These are phyloP conservation scores for Phylloscopus whistleri DNA, from an alignment of 2,113 vertebrate genomes.

Conservation along the genomic window DNA sequence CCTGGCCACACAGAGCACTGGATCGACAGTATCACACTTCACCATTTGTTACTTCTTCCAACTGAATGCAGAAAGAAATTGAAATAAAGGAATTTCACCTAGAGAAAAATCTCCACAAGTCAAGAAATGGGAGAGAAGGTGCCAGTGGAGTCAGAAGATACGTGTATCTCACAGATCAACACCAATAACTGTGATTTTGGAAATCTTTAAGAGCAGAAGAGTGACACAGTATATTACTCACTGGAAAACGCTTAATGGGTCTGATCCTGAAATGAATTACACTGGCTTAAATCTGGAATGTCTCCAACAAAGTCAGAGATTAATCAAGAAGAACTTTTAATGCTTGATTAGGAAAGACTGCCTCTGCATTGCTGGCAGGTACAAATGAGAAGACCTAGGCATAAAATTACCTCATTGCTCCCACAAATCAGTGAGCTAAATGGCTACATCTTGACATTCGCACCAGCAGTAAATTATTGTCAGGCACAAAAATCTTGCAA, in stretches of 20 bases:
- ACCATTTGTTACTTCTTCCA: slow-evolving; percentile 70
- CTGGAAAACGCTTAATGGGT: slow-evolving; percentile 37
- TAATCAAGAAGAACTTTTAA: slow-evolving; percentile 60
- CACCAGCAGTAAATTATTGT: slow-evolving; percentile 29
- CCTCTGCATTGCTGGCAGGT: slow-evolving; percentile 39
- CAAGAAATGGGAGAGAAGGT: not conserved
- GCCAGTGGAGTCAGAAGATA: slow-evolving; percentile 28
- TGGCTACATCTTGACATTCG: slow-evolving; percentile 18
- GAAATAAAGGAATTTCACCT: slow-evolving; percentile 62
- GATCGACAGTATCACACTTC: slow-evolving; percentile 67
- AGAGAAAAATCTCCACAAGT: slow-evolving; percentile 52
- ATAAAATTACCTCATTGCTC: slow-evolving; percentile 61
- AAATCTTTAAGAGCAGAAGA: slow-evolving; percentile 36
- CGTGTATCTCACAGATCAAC: not conserved
- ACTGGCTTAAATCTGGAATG: slow-evolving; percentile 39
- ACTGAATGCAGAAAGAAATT: slow-evolving; percentile 56
- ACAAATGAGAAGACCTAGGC: slow-evolving; percentile 50
- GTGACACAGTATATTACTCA: slow-evolving; percentile 29
- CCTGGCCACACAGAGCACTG: slow-evolving; percentile 72
- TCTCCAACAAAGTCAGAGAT: slow-evolving; percentile 48
- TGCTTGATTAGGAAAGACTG: slow-evolving; percentile 49
- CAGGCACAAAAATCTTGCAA: slow-evolving; percentile 1
- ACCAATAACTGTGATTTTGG: not conserved
- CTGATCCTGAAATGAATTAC: slow-evolving; percentile 43
- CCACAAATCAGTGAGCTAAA: slow-evolving; percentile 62